Conservation (phyloP, 2,113 vertebrate species). For the Copsychus sechellarum region DNA sequence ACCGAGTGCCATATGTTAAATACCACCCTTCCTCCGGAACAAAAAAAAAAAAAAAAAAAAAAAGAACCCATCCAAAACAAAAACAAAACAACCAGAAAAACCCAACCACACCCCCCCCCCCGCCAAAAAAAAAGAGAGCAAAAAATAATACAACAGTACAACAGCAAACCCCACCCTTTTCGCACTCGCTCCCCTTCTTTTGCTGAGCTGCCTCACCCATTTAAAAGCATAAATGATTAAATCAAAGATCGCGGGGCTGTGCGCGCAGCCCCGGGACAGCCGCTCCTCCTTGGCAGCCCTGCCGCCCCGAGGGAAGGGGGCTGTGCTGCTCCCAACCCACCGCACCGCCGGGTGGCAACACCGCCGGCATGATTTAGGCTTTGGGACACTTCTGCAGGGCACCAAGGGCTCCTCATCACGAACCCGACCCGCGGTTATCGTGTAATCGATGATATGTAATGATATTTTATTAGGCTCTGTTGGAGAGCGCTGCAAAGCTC, state of each 20-base stretch:
- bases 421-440: background rate
- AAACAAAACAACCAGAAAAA: background rate
- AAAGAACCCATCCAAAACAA: rapidly evolving
- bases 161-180: background rate
- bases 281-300: background rate
- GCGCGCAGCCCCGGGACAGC: background rate
- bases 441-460: background rate
- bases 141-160: background rate
- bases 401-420: background rate
- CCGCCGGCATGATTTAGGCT: background rate
- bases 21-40: background rate
- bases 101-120: rapidly evolving
- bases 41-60: background rate
- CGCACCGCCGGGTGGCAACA: background rate
- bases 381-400: background rate
- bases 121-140: background rate
- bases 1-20: conserved; percentile 54
- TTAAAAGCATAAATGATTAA: background rate
- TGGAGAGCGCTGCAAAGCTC: background rate
- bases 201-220: background rate
- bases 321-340: background rate
- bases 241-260: background rate
- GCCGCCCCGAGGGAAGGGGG: background rate
- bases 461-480: background rate
- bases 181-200: background rate